These are phyloP conservation scores for Palloptera scutellata DNA, from an alignment of 2,888 invertebrate species.

Conservation along the genomic window DNA sequence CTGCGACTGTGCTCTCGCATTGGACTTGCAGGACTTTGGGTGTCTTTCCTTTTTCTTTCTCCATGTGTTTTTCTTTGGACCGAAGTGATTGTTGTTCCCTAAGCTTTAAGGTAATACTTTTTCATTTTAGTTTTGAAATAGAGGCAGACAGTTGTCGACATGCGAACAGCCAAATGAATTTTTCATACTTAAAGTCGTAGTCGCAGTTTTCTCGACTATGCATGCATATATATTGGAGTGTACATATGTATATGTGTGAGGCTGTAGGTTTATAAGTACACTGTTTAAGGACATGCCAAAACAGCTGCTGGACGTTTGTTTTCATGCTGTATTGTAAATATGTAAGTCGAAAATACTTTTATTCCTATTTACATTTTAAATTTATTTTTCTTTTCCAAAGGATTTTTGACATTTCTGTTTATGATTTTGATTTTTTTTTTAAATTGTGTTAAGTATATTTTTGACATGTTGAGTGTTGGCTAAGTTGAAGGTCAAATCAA, in stretches of 20 bases:
- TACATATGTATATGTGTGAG: constrained; percentile 11
- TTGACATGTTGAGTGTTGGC: not conserved
- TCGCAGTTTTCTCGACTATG: not conserved
- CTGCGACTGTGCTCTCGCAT: too few relatives aligned
- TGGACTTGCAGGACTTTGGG: too few relatives aligned
- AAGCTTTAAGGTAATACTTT: too few relatives aligned
- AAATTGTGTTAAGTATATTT: not conserved
- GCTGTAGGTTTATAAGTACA: constrained; percentile 22
- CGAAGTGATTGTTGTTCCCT: too few relatives aligned
- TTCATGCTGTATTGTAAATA: constrained; percentile 18
- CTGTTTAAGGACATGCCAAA: constrained; percentile 17
- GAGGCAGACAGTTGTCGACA: constrained; percentile 14
- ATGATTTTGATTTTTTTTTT: constrained; percentile 5
- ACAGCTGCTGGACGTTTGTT: constrained; percentile 43
- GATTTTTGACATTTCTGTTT: constrained; percentile 18
- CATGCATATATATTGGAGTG: constrained; percentile 9
- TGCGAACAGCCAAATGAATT: constrained; percentile 1
- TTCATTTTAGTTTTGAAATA: too few relatives aligned
- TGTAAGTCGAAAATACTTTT: constrained; percentile 31
- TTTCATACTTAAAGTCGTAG: not conserved
- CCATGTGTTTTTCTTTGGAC: too few relatives aligned
- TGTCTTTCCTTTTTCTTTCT: too few relatives aligned
- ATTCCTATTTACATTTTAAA: constrained; percentile 51
- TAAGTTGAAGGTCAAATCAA: not conserved
- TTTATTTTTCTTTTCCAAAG: constrained; percentile 37